Conservation (phyloP, 2,888 invertebrate species). For the Himalopsyche tibetana region DNA sequence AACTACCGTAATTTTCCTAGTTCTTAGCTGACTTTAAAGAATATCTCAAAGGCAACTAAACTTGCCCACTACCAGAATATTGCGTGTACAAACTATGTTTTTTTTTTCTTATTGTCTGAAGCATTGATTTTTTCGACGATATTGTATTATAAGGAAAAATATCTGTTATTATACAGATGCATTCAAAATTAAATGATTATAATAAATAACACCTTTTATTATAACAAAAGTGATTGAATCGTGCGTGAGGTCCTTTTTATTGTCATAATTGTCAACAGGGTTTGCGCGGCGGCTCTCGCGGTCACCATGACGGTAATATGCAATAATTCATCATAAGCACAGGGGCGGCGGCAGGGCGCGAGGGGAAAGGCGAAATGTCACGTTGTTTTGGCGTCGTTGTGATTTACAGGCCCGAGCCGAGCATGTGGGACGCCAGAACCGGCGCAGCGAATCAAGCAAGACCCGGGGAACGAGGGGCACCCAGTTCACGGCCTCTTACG, state of each 20-base stretch:
- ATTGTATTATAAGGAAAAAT: too few relatives aligned
- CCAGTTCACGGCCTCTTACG: slow-evolving; percentile 21
- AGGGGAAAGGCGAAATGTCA: slow-evolving; percentile 62
- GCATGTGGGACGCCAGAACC: slow-evolving; percentile 45
- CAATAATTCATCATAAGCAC: slow-evolving; percentile 64
- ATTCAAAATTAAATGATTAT: not conserved
- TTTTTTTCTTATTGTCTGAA: too few relatives aligned
- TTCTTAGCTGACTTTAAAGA: too few relatives aligned
- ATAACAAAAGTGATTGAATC: not conserved
- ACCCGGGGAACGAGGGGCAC: slow-evolving; percentile 11
- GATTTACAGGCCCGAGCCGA: slow-evolving; percentile 62
- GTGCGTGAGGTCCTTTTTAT: slow-evolving; percentile 14
- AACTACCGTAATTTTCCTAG: too few relatives aligned
- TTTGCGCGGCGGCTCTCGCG: slow-evolving; percentile 41
- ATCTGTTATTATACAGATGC: too few relatives aligned
- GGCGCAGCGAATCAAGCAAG: slow-evolving; percentile 11
- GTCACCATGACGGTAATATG: slow-evolving; percentile 58
- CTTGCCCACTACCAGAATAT: too few relatives aligned
- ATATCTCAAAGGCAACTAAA: too few relatives aligned
- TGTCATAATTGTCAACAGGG: slow-evolving; percentile 17
- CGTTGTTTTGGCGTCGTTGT: slow-evolving; percentile 65
- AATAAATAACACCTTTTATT: not conserved
- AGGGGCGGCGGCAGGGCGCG: slow-evolving; percentile 53
- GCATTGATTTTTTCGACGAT: too few relatives aligned
- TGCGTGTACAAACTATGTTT: too few relatives aligned